These are phyloP conservation scores for Villa cingulata DNA, from an alignment of 2,888 invertebrate species.

Conservation along the genomic window DNA sequence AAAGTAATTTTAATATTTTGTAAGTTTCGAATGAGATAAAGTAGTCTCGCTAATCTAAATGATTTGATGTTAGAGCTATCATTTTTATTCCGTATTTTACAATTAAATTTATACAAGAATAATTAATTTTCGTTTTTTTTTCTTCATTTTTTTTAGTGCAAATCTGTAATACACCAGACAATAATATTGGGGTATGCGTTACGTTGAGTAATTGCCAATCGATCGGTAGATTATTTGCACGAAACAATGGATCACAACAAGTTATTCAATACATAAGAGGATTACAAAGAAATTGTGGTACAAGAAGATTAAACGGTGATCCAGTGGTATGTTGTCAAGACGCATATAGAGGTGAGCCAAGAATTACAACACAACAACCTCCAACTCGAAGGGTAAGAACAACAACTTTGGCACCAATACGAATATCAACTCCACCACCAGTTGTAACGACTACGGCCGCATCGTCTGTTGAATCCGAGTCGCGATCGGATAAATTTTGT, in stretches of 20 bases:
- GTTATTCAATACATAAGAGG: conserved; percentile 25
- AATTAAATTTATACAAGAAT: too few relatives aligned
- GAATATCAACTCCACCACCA: background rate
- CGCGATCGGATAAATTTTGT: conserved; percentile 20
- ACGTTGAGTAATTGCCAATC: conserved; percentile 26
- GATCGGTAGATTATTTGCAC: conserved; percentile 23
- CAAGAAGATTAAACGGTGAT: conserved; percentile 24
- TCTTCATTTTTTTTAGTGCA: conserved; percentile 10
- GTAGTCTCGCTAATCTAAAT: too few relatives aligned
- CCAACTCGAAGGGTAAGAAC: background rate
- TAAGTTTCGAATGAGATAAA: too few relatives aligned
- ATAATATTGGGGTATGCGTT: conserved; percentile 28
- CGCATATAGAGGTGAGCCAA: conserved; percentile 1
- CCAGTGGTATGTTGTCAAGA: conserved; percentile 22
- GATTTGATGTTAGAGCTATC: too few relatives aligned
- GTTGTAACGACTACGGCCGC: background rate
- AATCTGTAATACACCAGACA: conserved; percentile 29
- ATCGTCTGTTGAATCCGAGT: conserved; percentile 14
- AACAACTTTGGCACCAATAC: too few relatives aligned
- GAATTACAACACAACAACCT: background rate
- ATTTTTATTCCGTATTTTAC: too few relatives aligned
- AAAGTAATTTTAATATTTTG: too few relatives aligned
- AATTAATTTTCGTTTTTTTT: too few relatives aligned
- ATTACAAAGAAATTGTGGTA: conserved; percentile 28
- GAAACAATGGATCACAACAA: conserved; percentile 17